Base-by-base conservation (phyloP, 1,140 invertebrate species). In the Drosophila pruinosa region DNA sequence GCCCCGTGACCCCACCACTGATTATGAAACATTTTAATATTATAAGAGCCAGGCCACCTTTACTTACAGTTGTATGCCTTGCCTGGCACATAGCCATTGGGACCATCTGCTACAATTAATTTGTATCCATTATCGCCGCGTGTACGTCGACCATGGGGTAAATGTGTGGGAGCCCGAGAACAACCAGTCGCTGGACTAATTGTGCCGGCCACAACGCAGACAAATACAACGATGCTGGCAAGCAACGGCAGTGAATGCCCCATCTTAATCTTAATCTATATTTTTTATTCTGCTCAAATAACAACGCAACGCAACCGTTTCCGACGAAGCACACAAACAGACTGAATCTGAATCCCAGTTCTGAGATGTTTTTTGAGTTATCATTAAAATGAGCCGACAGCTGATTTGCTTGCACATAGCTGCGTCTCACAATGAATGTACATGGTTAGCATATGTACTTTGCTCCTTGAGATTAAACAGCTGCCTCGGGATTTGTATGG, bases 111-210 rank as follows among this genome's bases (percentile, higher is more conserved):
- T 63, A 97, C 92, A 77, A 94, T 92, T 78, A 97, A 94, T 78
- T 93, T 93, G 92, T 96, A 97, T 79, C 95, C 96, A 92, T 96
- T 96, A 91, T 97, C 96, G 14, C 96, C 96, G n/a, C 85, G 89
- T 64, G 83, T 90, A n/a, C 90, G 86, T 39, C 90, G 75, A 10
- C 89, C 90, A 36, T 90, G 90, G 61, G 85, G 85, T 73, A 91
- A 78, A 50, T 80, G 75, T 47, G 77, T 90, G 68, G 90, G 90
- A 50, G 90, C 88, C 56, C 90, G 81, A 43, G 90, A 73, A 69
- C 90, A 91, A 50, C 72, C 81, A 36, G 72, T 68, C 41, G 69
- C 70, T 57, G 72, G 65, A 74, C 56, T 89, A 85, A 88, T 83
- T 85, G 74, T 65, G 69, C 39, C 36, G 36, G 69, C 77, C 70